Base-by-base conservation (phyloP, 2,888 invertebrate genomes). In the Subacronicta megacephala region DNA sequence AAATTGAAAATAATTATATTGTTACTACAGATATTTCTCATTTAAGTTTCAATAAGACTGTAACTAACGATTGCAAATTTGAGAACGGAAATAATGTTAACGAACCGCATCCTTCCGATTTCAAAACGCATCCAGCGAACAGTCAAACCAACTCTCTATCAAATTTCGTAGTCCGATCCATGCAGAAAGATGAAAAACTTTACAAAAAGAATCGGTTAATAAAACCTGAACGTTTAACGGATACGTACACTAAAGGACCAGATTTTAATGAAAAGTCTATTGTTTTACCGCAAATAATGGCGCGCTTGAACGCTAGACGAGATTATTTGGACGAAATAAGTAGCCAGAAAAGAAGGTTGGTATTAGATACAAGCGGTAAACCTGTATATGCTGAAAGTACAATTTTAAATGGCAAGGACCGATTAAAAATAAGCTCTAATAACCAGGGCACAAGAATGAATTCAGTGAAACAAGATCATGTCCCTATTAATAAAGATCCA, bases 211-310 rank as follows among this genome's bases (percentile, higher is more conserved):
- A 62, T 3, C 62, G 56, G 9, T 7, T 61, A 3, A n/a, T 66
- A 0, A 75, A 70, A 56, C 66, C 63, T 2, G 76, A 75, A 3
- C 36, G 29, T 3, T 71, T 73, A n/a, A 80, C 66, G 23, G 23
- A 42, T 0, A 60, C 63, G 9, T 80, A 71, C 13, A 84, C 82
- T 0, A 75, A 61, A 67, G 87, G 86, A 0, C 83, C 86, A 0
- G 75, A 72, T 45, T 70, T 84, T 15, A 38, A 79, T 7, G 85
- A 87, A 33, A 87, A 87, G 46, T 67, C 68, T 9, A 44, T 78
- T 0, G 67, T 77, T 0, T 49, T 87, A 12, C 87, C 87, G 0
- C 76, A 81, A 45, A 78, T 86, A 15, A 77, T 86, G 71, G 50
- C 67, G 0, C 66, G 84, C 1, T 44, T 87, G 20, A 56, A 62